These are phyloP conservation scores for Porites rus DNA, from an alignment of 92 coral and sea anemone genomes.

Conservation along the genomic window DNA sequence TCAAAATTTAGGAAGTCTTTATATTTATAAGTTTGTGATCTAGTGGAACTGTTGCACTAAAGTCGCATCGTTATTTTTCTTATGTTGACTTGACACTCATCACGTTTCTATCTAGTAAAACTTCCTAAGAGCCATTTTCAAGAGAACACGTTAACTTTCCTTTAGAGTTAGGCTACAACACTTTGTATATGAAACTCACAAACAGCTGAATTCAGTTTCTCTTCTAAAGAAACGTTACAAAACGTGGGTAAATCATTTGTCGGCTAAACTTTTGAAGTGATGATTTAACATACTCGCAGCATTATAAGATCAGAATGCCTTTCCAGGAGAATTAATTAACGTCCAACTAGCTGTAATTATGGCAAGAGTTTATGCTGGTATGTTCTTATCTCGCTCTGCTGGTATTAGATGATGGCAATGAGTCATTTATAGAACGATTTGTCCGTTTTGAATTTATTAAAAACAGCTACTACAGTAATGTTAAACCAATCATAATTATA, in stretches of 20 bases:
- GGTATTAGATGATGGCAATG: not conserved
- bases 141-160: too few species aligned
- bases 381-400: constrained; percentile 2
- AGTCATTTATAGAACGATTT: not conserved
- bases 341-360: constrained; percentile 23
- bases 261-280: constrained; percentile 5
- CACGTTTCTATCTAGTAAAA: too few species aligned
- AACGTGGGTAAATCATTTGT: not conserved
- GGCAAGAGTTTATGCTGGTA: constrained; percentile 29
- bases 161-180: too few species aligned
- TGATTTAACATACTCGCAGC: not conserved
- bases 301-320: not conserved
- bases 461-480: not conserved
- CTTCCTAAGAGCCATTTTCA: too few species aligned
- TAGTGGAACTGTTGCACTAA: too few species aligned
- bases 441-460: not conserved
- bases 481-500: not conserved
- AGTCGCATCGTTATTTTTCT: too few species aligned
- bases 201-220: not conserved
- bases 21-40: too few species aligned
- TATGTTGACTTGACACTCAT: too few species aligned
- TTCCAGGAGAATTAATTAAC: constrained; percentile 32
- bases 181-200: not conserved
- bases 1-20: too few species aligned
- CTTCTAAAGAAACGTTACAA: not conserved